phyloP scores from a whole-genome alignment of 2,888 invertebrate species.

The Calameuta idolon region DNA sequence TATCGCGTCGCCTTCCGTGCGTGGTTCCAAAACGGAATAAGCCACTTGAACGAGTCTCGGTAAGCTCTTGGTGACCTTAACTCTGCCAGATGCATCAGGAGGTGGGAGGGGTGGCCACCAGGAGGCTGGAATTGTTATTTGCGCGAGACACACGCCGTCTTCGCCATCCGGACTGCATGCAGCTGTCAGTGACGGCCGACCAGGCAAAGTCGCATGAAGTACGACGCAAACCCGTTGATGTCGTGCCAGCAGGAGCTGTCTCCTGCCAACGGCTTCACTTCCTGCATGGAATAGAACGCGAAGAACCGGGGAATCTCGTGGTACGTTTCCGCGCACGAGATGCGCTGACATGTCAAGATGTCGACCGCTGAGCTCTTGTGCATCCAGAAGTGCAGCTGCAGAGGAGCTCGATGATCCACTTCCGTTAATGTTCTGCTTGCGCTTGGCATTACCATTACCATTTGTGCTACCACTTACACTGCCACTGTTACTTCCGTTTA shows the following conservation, averaged over 20 bases:
- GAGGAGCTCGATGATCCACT: background rate
- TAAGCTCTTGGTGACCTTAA: constrained; percentile 71
- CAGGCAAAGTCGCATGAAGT: constrained; percentile 77
- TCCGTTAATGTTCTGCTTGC: background rate
- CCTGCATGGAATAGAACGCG: constrained; percentile 94
- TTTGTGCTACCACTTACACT: background rate
- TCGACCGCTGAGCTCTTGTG: constrained; percentile 76
- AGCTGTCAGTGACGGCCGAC: constrained; percentile 78
- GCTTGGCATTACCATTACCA: background rate
- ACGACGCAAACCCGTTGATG: constrained; percentile 86
- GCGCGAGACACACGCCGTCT: constrained; percentile 92
- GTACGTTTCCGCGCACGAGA: constrained; percentile 87
- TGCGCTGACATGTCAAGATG: constrained; percentile 93
- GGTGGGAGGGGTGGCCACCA: constrained; percentile 89
- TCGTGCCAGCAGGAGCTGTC: constrained; percentile 73
- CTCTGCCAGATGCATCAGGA: constrained; percentile 69
- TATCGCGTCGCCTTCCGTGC: constrained; percentile 71
- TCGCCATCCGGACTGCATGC: constrained; percentile 95
- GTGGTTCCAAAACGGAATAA: constrained; percentile 89
- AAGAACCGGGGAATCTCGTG: constrained; percentile 90
- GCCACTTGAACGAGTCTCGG: constrained; percentile 84
- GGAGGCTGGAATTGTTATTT: constrained; percentile 84
- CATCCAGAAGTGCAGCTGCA: constrained; percentile 69
- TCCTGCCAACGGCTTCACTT: constrained; percentile 83
- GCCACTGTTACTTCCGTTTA: constrained; percentile 2